Base-by-base conservation (phyloP, 2,888 invertebrate genomes). In the Epinotia bilunana region DNA sequence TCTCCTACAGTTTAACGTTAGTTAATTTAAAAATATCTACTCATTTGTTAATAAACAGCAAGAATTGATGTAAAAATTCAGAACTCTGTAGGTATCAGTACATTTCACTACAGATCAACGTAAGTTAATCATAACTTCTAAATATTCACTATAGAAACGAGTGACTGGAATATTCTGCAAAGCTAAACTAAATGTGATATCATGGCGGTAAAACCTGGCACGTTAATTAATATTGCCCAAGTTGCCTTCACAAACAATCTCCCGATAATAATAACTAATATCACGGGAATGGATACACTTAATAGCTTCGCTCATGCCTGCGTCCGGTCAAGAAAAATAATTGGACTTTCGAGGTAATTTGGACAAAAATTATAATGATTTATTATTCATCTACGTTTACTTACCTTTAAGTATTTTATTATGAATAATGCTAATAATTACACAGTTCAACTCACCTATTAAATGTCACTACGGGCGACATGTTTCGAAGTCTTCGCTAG, bases 221-320 rank as follows among this genome's bases (percentile, higher is more conserved):
- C 71, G 71, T 55, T 55, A 75, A 72, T 75, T 67, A 72, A 75
- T 75, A 75, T 61, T 20, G 65, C 33, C 53, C 53, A 11, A 53
- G 28, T 62, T 53, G 49, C 75, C 67, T 72, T 75, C 72, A 75
- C 71, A 75, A 75, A 75, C 75, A 75, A 75, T 75, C 75, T 67
- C 67, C 65, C 75, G 75, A 72, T 75, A 71, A 75, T 72, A 75
- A 75, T 75, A 75, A 75, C 71, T 72, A 75, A 75, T 75, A 75
- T 75, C 65, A 67, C 72, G 67, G 67, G 75, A 75, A 75, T 67
- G 72, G 75, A 75, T 75, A 65, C 46, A 75, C 72, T 72, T 72
- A 75, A 72, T 75, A 71, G 72, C 67, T 75, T 62, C 71, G 75
- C 55, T 62, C 62, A 67, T 67, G 75, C 71, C 67, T 72, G 75